phyloP scores from a whole-genome alignment of 2,888 invertebrate genomes.

The Rotaria socialis region DNA sequence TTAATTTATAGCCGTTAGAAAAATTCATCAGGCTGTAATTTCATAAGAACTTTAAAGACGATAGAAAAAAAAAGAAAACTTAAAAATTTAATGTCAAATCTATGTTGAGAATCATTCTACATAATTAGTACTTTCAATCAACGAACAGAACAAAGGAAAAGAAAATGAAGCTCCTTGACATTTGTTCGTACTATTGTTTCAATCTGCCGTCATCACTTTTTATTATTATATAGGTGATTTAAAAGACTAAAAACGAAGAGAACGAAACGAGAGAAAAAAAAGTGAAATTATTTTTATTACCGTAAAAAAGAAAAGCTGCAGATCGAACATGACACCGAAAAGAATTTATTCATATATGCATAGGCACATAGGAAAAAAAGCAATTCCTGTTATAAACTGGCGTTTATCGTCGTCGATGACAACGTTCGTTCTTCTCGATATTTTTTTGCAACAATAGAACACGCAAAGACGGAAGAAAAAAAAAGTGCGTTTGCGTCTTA shows the following conservation, averaged over 20 bases:
- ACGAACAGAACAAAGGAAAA: not conserved
- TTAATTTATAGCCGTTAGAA: not conserved
- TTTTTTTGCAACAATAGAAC: not conserved
- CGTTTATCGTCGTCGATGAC: constrained; percentile 7
- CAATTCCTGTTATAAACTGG: not conserved
- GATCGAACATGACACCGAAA: not conserved
- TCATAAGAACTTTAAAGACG: not conserved
- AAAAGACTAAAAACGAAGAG: not conserved
- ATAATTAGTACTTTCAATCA: not conserved
- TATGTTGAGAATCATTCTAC: not conserved
- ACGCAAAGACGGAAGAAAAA: not conserved
- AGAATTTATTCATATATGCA: not conserved
- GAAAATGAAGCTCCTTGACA: not conserved
- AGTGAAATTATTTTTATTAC: not conserved
- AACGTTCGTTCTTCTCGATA: constrained; percentile 9
- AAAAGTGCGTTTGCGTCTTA: not conserved
- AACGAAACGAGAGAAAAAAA: not conserved
- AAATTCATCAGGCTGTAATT: not conserved
- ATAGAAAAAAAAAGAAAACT: too few species aligned
- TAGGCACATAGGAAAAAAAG: not conserved
- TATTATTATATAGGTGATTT: not conserved
- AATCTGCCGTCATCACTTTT: not conserved
- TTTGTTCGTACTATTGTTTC: not conserved
- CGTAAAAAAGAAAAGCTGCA: not conserved
- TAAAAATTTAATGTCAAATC: not conserved